Evolutionary conservation across 23 tunicate genomes (phyloP), one percentile per base, ranked within the genome.

Genomic region (Ascidia mentula): DNA sequence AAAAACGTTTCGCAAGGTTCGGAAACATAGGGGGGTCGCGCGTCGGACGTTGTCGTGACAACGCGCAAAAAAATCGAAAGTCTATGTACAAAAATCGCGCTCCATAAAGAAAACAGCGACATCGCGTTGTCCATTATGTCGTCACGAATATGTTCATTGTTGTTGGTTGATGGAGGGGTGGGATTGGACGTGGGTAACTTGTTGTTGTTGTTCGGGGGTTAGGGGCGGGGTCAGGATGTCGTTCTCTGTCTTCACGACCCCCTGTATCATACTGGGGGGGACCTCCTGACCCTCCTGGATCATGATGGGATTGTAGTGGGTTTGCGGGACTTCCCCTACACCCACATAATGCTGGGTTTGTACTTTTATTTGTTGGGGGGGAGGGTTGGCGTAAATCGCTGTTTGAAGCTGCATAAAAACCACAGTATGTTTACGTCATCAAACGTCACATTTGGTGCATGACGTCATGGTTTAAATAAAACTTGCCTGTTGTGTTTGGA

Each of bases 191-290:
- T n/a, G n/a, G n/a, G n/a, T n/a, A n/a, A n/a, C n/a, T n/a, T 69
- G 82, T 40, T 72, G 36, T 69, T 80, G 88, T 69, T 76, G 88
- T 34, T 87, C 89, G 18, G 96, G 80, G 59, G 96, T 80, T 6
- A 84, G 82, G 15, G 94, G 84, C 3, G 90, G 86, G 34, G 97
- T 69, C 53, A 85, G 34, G 28, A 77, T 42, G 22, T 85, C 90
- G 60, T 82, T 81, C 69, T 89, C 86, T 38, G 85, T 30, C 81
- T 77, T 89, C 80, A 84, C 85, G 34, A 90, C 45, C n/a, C 85
- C 46, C 32, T 79, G 81, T 34, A 83, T 22, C 40, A 60, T 75
- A 74, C 72, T 22, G 6, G 84, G 37, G 22, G 78, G 82, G 32
- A 45, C 80, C 17, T 86, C 90, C 5, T 42, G 32, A 2, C 79